Evolutionary conservation across 2,888 invertebrate species (phyloP).

Genomic region (Mythimna lalbum): DNA sequence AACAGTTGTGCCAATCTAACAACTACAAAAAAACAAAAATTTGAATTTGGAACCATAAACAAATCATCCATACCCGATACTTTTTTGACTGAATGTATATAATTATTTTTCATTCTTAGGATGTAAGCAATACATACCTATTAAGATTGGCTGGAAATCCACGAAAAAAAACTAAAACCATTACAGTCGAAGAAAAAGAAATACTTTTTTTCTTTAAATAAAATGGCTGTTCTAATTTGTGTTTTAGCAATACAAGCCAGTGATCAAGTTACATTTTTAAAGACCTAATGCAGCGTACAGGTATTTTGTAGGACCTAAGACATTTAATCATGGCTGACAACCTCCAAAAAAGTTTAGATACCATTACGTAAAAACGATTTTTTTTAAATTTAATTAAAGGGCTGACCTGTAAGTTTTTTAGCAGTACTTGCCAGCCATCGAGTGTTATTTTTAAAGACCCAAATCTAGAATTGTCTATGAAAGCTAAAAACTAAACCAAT

Average conservation of each 20-base stretch:
- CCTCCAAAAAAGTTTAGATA: neutral
- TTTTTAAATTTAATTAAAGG: neutral
- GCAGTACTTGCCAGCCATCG: neutral
- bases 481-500: too few species aligned
- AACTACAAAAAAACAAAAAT: too few species aligned
- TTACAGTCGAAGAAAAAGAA: neutral
- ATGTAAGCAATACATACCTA: neutral
- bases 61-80: too few species aligned
- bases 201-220: neutral
- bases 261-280: neutral
- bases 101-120: too few species aligned
- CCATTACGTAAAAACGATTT: neutral
- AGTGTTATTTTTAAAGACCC: neutral
- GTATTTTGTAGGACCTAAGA: neutral
- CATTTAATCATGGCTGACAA: neutral
- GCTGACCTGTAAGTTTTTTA: neutral
- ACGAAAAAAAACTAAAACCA: too few species aligned
- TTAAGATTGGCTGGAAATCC: neutral
- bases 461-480: too few species aligned
- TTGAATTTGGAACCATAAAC: too few species aligned
- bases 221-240: neutral
- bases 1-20: too few species aligned
- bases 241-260: neutral
- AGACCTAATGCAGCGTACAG: neutral
- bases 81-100: too few species aligned